These are phyloP conservation scores for Hoplodrina ambigua DNA, from an alignment of 2,888 invertebrate species.

Conservation along the genomic window DNA sequence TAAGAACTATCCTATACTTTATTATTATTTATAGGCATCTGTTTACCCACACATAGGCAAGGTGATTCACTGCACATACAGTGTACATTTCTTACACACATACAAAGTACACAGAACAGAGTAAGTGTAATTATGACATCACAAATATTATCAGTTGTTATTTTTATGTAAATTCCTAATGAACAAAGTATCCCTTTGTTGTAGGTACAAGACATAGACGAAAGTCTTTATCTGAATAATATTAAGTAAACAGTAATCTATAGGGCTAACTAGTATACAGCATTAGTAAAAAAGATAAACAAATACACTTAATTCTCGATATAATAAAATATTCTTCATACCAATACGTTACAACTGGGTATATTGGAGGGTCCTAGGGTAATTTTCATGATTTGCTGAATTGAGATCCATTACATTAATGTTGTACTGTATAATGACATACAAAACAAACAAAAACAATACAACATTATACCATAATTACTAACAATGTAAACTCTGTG, in stretches of 20 bases:
- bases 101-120: slow-evolving; percentile 3
- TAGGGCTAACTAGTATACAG: background rate
- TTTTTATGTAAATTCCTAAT: slow-evolving; percentile 25
- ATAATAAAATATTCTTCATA: no score
- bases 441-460: background rate
- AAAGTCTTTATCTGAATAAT: slow-evolving; percentile 26
- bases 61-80: slow-evolving; percentile 18
- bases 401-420: no score
- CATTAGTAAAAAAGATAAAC: background rate
- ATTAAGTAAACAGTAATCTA: background rate
- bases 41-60: slow-evolving; percentile 22
- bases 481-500: background rate
- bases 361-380: no score
- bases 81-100: slow-evolving; percentile 7
- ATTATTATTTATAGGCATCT: slow-evolving; percentile 44
- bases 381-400: no score
- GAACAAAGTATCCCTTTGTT: slow-evolving; percentile 15
- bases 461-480: background rate
- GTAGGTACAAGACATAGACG: slow-evolving; percentile 4
- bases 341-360: no score
- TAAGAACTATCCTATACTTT: slow-evolving; percentile 18
- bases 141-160: slow-evolving; percentile 33
- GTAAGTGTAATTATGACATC: slow-evolving; percentile 28
- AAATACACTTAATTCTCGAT: background rate
- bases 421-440: background rate